Base-by-base conservation (phyloP, 1,140 invertebrate species). In the Lucilia sericata region DNA sequence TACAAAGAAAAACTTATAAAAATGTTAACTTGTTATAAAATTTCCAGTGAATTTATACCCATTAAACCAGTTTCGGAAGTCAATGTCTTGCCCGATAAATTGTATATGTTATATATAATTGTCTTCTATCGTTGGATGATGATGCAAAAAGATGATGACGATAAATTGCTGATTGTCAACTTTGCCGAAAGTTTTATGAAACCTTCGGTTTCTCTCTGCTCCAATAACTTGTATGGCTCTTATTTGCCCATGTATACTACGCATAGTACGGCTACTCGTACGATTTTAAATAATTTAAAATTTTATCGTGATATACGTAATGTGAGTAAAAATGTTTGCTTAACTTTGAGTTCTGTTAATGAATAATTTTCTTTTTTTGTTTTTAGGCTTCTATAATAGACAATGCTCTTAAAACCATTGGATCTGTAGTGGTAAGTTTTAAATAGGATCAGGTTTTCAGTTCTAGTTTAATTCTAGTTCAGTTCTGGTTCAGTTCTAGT, bases 171-270 rank as follows among this genome's bases (percentile, higher is more conserved):
- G 4, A 88, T 89, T 13, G 84, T 87, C 65, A 86, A 88, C 8
- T 89, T 89, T 85, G 88, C 88, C 1, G 84, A 83, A 1, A 88
- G 84, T 49, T 89, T 89, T 83, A 89, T 89, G 88, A 82, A 87
- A 36, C 88, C 88, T 12, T 75, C 87, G 8, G 74, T 75, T 2
- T 84, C 87, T 0, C 84, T 89, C 17, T 76, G 75, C 13, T 82
- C 60, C 5, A 88, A 84, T 80, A 47, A 80, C 19, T 83, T 84
- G 25, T 89, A 89, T 51, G 84, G 84, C 13, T 75, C 85, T 42
- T 84, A 86, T 83, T 82, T 88, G 83, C 88, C 88, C 9, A 86
- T 85, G 47, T 87, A 87, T 42, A 85, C 60, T 14, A 80, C 55
- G 13, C 82, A 76, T 17, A 83, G 80, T 17, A 83, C 87, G 10